Evolutionary conservation across 2,888 invertebrate species (phyloP), one percentile per base, ranked within the genome.

Genomic region (Plagodis dolabraria): DNA sequence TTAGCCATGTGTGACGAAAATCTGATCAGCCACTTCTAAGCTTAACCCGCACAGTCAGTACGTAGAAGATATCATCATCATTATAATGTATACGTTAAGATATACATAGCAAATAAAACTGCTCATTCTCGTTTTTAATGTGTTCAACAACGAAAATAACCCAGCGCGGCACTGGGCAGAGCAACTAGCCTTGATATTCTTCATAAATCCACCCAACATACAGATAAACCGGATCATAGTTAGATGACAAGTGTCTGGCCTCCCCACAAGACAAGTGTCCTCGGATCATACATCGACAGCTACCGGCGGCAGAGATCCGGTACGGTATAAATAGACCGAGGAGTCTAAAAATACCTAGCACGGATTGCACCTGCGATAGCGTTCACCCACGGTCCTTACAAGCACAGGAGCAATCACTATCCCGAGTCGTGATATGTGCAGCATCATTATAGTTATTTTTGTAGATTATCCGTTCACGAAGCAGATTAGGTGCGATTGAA

Each of bases 321-420:
- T 89, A 82, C 65, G 80, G 70, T 92, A 92, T 86, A 87, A 92
- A 91, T 92, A 92, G 87, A 80, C 53, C 57, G 43, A 65, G 56
- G 65, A 57, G 65, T 80, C 88, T 91, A 90, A 87, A 89, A 90
- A 91, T 91, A 91, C 74, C 67, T 79, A 75, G 78, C 82, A 85
- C 83, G 80, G 85, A 86, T 89, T 86, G 82, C 85, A 88, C 87
- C 84, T 87, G 86, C 85, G 77, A 79, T 53, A 56, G 45, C 38
- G 22, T 49, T 78, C 69, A 54, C 63, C 59, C 57, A 64, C 65
- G 54, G 54, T 38, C 53, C 55, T 51, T 44, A 57, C 49, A 60
- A 54, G 46, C 52, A 54, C 22, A 56, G 63, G 33, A 56, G 55
- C 60, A 58, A 56, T 48, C 53, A 47, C 58, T 47, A 64, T 5